Conservation (phyloP, 2,113 vertebrate genomes). For the Etheostoma cragini region DNA sequence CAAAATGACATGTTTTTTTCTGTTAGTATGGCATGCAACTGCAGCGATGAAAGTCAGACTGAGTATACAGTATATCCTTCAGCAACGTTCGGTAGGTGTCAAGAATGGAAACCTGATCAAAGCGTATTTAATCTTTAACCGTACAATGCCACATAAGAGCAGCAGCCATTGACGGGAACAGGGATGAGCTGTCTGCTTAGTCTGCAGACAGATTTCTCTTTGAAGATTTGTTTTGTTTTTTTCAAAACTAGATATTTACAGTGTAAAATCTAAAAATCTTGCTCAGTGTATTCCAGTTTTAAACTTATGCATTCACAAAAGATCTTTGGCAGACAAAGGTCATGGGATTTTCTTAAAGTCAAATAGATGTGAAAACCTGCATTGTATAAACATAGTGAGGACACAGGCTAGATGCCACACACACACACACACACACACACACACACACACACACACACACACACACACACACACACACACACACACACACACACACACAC, state of each 20-base stretch:
- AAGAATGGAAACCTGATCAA: constrained; percentile 42
- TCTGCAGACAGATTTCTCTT: constrained; percentile 15
- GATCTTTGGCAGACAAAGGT: neutral
- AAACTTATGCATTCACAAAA: neutral
- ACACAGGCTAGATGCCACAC: neutral
- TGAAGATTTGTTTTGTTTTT: neutral
- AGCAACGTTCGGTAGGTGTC: neutral
- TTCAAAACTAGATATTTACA: neutral
- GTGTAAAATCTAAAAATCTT: neutral
- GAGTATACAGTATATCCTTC: constrained; percentile 7
- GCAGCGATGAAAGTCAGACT: neutral
- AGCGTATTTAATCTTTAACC: constrained; percentile 18
- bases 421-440: neutral
- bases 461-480: no score
- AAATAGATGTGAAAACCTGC: constrained; percentile 1
- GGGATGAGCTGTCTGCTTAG: constrained; percentile 3
- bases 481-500: no score
- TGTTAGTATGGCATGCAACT: neutral
- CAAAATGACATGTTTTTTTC: neutral
- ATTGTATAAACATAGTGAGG: neutral
- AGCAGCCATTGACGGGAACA: constrained; percentile 45
- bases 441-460: no score
- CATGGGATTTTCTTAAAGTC: neutral
- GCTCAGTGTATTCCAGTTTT: neutral
- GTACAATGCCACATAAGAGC: constrained; percentile 55